Conservation (phyloP, 2,113 vertebrate species). For the Tragelaphus strepsiceros region DNA sequence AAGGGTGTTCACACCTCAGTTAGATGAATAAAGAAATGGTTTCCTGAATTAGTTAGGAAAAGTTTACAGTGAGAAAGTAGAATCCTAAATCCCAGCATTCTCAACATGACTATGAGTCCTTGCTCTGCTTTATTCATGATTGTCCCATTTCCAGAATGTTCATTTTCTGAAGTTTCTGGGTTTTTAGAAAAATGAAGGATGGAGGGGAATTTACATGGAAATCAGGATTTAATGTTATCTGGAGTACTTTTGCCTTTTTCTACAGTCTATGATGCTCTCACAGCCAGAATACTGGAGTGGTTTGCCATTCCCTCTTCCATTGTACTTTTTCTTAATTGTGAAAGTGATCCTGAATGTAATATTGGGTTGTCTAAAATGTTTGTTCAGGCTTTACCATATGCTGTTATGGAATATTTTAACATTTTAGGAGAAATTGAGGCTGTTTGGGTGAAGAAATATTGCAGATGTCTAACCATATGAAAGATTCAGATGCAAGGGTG, state of each 20-base stretch:
- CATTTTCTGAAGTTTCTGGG: not conserved
- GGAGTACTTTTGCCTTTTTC: not conserved
- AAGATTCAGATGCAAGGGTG: not conserved
- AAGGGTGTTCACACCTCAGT: too few relatives aligned
- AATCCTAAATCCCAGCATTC: not conserved
- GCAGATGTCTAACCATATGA: not conserved
- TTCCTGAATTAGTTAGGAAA: not conserved
- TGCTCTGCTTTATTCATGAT: rapidly evolving
- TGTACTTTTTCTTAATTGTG: not conserved
- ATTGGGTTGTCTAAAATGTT: not conserved
- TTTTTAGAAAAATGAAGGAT: not conserved
- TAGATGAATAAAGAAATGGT: not conserved
- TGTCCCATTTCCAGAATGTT: not conserved
- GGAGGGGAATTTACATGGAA: not conserved
- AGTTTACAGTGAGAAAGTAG: not conserved
- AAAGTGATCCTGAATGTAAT: not conserved
- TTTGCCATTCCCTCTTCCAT: not conserved
- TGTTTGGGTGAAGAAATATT: not conserved
- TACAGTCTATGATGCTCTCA: not conserved
- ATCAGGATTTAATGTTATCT: not conserved
- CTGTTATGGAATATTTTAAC: not conserved
- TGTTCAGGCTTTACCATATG: not conserved
- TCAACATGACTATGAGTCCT: rapidly evolving
- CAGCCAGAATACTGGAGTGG: not conserved
- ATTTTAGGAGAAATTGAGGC: not conserved